phyloP scores from a whole-genome alignment of 2,113 vertebrate species.

The Camelus bactrianus region DNA sequence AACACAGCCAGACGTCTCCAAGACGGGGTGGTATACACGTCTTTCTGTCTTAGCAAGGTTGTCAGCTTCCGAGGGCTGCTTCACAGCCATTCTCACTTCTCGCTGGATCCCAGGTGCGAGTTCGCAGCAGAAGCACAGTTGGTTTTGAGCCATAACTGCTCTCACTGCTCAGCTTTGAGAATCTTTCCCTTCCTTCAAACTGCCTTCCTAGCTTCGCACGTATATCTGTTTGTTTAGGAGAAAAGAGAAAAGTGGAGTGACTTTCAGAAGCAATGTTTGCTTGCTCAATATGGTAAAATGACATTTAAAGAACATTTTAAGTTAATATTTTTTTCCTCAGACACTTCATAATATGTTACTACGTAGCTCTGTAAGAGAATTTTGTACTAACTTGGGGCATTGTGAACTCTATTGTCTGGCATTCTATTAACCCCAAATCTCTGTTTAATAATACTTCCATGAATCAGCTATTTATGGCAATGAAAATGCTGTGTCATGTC shows the following conservation, averaged over 20 bases:
- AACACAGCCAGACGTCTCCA: background rate
- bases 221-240: constrained; percentile 23
- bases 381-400: constrained; percentile 66
- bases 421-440: constrained; percentile 54
- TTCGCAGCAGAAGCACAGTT: background rate
- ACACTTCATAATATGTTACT: constrained; percentile 63
- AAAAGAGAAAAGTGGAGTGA: background rate
- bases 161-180: background rate
- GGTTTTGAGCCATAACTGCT: background rate
- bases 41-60: background rate
- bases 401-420: constrained; percentile 42
- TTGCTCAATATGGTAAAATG: constrained; percentile 66
- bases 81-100: background rate
- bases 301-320: constrained; percentile 70
- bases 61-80: background rate
- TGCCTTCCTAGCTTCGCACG: constrained; percentile 1
- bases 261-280: constrained; percentile 59
- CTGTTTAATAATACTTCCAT: constrained; percentile 7
- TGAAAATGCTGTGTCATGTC: background rate
- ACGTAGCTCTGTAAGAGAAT: constrained; percentile 42
- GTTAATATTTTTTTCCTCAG: constrained; percentile 69
- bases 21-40: background rate
- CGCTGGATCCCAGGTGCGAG: background rate
- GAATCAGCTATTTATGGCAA: constrained; percentile 1
- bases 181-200: background rate